phyloP scores from a whole-genome alignment of 1,140 invertebrate genomes.

The Chironomus striatipennis region DNA sequence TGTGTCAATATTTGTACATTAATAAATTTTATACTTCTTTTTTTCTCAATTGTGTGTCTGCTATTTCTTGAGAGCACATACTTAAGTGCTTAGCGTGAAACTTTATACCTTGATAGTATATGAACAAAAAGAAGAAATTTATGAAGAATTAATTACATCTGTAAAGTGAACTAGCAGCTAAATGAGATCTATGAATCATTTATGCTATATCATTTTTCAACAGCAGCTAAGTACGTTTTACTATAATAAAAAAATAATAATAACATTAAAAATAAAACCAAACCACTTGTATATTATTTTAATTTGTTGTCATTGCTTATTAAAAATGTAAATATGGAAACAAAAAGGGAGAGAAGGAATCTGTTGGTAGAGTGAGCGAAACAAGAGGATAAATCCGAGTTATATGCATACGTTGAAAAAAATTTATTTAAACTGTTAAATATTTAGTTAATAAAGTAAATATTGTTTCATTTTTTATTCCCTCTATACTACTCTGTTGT shows the following conservation, averaged over 20 bases:
- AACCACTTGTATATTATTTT: not conserved
- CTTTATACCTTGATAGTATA: not conserved
- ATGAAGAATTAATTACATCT: not conserved
- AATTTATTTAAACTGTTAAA: conserved; percentile 15
- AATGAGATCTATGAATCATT: not conserved
- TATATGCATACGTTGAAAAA: not conserved
- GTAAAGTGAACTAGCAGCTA: not conserved
- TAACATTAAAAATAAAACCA: conserved; percentile 5
- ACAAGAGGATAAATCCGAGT: not conserved
- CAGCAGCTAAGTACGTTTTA: too few species aligned
- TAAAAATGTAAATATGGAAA: not conserved
- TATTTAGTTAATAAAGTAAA: conserved; percentile 16
- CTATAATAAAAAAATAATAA: not conserved
- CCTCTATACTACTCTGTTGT: not conserved
- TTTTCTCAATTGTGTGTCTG: not conserved
- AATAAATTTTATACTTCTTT: not conserved
- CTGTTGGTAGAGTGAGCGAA: not conserved
- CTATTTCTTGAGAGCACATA: not conserved
- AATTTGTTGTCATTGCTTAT: not conserved
- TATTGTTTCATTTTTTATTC: conserved; percentile 8
- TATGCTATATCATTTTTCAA: not conserved
- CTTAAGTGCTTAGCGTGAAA: not conserved
- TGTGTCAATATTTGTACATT: not conserved
- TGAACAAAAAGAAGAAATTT: not conserved
- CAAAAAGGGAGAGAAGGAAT: not conserved